Conservation (phyloP, 1,140 invertebrate species). For the Ectropis grisescens region DNA sequence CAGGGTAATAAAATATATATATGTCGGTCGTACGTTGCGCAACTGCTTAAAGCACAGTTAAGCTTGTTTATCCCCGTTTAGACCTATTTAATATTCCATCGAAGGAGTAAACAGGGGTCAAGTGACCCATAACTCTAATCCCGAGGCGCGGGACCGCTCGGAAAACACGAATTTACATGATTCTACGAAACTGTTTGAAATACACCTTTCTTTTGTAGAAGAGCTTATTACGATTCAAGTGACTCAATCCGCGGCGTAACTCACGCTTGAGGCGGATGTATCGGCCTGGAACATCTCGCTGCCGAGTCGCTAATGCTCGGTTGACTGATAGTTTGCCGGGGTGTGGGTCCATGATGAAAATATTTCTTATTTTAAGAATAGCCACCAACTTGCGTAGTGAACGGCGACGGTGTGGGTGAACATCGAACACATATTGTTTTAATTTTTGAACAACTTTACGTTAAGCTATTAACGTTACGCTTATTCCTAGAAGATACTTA, state of each 20-base stretch:
- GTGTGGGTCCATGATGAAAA: no score
- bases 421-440: no score
- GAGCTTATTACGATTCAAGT: constrained; percentile 44
- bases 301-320: not conserved
- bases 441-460: no score
- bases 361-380: no score
- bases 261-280: not conserved
- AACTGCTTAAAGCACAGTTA: constrained; percentile 24
- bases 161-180: constrained; percentile 45
- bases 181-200: constrained; percentile 45
- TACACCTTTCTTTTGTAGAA: constrained; percentile 32
- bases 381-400: no score
- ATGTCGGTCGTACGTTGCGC: constrained; percentile 1
- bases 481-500: no score
- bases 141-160: constrained; percentile 13
- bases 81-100: constrained; percentile 46
- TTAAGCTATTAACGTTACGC: no score
- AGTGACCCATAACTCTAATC: constrained; percentile 51
- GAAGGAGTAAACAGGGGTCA: constrained; percentile 31
- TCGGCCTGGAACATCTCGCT: constrained; percentile 4
- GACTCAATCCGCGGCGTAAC: constrained; percentile 18
- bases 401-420: no score
- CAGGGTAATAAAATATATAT: no score
- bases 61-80: constrained; percentile 18
- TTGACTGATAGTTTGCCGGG: not conserved